A percentile compares a stretch with the other conserved stretches of the same genome.
Evolutionary conservation across 2,797 vertebrate genomes (phyloP).

Genomic region (Centroberyx gerrardi): DNA sequence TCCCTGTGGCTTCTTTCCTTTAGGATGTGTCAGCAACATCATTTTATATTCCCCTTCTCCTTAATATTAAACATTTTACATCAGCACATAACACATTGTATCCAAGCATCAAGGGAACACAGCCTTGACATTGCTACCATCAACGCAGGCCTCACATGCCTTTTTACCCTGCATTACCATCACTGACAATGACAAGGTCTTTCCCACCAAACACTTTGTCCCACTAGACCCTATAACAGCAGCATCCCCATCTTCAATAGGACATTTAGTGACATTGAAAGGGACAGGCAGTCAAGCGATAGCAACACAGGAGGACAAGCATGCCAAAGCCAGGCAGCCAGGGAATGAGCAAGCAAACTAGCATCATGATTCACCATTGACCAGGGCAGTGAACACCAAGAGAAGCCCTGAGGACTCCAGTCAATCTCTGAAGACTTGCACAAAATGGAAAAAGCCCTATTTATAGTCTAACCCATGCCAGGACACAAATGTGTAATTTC

Average conservation of each 20-base stretch:
- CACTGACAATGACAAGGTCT: conserved; percentile 38
- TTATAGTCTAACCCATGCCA: conserved; percentile 62
- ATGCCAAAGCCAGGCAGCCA: conserved; percentile 37
- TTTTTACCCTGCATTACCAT: conserved; percentile 36
- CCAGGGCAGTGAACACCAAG: conserved; percentile 53
- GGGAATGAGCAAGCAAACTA: conserved; percentile 42
- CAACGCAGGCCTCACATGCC: conserved; percentile 20
- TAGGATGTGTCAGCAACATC: neutral
- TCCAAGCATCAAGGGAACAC: conserved; percentile 7
- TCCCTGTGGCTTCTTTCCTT: neutral
- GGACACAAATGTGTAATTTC: conserved; percentile 43
- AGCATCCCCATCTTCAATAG: conserved; percentile 23
- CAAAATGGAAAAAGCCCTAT: conserved; percentile 69
- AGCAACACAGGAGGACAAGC: conserved; percentile 26
- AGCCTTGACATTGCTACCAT: neutral
- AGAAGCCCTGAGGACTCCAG: conserved; percentile 57
- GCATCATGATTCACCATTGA: conserved; percentile 61
- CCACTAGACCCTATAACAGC: conserved; percentile 22
- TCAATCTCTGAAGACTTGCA: conserved; percentile 66
- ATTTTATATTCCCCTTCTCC: neutral
- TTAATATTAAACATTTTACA: conserved; percentile 6
- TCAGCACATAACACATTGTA: neutral
- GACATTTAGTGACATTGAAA: conserved; percentile 47
- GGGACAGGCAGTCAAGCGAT: conserved; percentile 28
- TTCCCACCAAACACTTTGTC: conserved; percentile 31